phyloP scores from a whole-genome alignment of 1,140 invertebrate species.

The Conus ventricosus region DNA sequence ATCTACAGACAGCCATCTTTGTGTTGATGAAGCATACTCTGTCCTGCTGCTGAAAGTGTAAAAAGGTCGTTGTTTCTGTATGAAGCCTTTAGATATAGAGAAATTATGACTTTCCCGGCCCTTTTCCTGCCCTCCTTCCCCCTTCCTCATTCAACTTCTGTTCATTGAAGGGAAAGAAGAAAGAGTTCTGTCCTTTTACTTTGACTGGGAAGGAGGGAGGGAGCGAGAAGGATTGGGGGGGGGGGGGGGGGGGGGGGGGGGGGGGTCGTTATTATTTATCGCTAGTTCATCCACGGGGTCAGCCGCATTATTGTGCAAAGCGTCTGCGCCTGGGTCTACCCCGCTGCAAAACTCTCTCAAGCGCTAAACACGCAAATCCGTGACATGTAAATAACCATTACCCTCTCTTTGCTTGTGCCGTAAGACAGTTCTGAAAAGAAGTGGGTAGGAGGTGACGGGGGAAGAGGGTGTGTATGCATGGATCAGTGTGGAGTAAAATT shows the following conservation, averaged over 20 bases:
- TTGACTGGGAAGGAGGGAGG: neutral
- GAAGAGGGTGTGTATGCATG: too few relatives aligned
- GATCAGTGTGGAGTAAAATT: too few relatives aligned
- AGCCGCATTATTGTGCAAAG: neutral
- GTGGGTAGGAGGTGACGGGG: too few relatives aligned
- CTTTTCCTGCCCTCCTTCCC: too few relatives aligned
- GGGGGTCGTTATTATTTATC: neutral
- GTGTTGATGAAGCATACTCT: too few relatives aligned
- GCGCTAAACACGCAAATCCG: neutral
- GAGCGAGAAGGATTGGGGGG: neutral
- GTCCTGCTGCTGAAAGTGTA: too few relatives aligned
- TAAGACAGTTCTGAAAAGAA: too few relatives aligned
- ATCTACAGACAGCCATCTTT: too few relatives aligned
- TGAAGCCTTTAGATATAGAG: too few relatives aligned
- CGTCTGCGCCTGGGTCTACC: neutral
- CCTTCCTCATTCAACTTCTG: too few relatives aligned
- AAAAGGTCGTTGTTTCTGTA: too few relatives aligned
- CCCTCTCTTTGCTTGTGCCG: neutral
- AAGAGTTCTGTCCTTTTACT: neutral
- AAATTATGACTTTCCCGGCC: too few relatives aligned
- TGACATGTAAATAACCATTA: slow-evolving; percentile 8
- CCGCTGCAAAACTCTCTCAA: neutral
- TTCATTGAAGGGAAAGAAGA: neutral
- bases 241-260: neutral
- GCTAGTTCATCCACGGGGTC: neutral